Base-by-base conservation (phyloP, 2,113 vertebrate species). In the Otis tarda region DNA sequence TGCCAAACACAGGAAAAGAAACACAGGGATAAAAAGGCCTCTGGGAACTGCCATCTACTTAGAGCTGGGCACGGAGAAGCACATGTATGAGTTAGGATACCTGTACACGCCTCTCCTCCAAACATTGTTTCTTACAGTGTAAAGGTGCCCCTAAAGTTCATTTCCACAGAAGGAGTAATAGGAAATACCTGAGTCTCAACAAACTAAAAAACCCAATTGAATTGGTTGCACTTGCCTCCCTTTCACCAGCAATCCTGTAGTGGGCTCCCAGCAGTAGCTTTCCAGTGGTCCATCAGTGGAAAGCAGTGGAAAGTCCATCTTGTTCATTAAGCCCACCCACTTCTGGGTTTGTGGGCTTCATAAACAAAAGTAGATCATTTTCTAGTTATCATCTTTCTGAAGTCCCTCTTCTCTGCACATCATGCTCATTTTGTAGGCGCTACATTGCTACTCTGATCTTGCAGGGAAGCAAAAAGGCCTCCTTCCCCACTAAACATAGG, bases 201-300 rank as follows among this genome's bases (percentile, higher is more conserved):
- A 57, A 39, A 81, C 35, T 27, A 8, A 37, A 59, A 65, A 89
- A 61, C 0, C 0, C 7, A 47, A 24, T 9, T 3, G 1, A 87
- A 83, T 3, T 0, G 1, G 8, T 12, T 75, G 4, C 12, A 33
- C 18, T 43, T 4, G 2, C 17, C 23, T 67, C 12, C 28, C 2
- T 65, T 15, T 39, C 31, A 69, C 6, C 67, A 59, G 43, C 14
- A 63, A 16, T 7, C 14, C 45, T 57, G 27, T 15, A 49, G 35
- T 14, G 37, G 9, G 9, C 5, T 77, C 19, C n/a, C 7, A 5
- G 55, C 16, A 65, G 45, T 31, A 52, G 35, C 86, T 61, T 77
- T 80, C 60, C 50, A 65, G 59, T 49, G 33, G 37, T 35, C 30
- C 8, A 19, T 65, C 33, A 69, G 20, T 1, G 14, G 22, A 43